A percentile compares a stretch with the other conserved stretches of the same genome.
Evolutionary conservation across 2,113 vertebrate species (phyloP).

Genomic region (Toxostoma redivivum): DNA sequence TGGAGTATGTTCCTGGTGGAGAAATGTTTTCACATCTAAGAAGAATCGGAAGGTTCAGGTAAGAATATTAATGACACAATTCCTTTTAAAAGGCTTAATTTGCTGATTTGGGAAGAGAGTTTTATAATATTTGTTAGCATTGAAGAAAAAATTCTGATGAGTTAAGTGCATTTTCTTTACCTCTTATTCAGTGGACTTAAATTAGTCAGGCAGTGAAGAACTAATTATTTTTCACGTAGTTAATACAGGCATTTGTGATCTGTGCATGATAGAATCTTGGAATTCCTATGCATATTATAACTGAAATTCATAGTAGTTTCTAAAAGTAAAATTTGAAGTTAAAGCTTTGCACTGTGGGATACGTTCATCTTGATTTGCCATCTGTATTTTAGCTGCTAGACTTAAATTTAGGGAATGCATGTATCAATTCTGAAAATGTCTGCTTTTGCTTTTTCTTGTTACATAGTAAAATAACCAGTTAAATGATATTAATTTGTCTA

Average conservation of each 20-base stretch:
- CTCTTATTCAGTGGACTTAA: neutral
- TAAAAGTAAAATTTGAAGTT: neutral
- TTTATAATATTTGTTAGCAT: neutral
- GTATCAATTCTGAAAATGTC: neutral
- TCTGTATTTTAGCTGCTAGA: neutral
- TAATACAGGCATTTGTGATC: neutral
- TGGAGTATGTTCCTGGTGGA: slow-evolving; percentile 98
- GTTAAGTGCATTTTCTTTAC: neutral
- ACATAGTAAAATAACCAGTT: neutral
- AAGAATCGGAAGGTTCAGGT: slow-evolving; percentile 99
- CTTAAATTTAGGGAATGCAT: neutral
- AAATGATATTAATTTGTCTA: neutral
- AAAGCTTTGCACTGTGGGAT: neutral
- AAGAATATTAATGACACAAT: neutral
- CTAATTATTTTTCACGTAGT: neutral
- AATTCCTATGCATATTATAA: neutral
- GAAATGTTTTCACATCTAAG: slow-evolving; percentile 99
- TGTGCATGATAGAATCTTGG: neutral
- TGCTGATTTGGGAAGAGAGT: neutral
- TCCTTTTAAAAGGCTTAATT: neutral
- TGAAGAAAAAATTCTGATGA: neutral
- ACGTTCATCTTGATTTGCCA: neutral
- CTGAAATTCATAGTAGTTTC: neutral
- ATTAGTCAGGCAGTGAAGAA: neutral
- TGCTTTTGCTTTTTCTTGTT: neutral